phyloP scores from a whole-genome alignment of 2,113 vertebrate species.

The Paratilapia polleni region DNA sequence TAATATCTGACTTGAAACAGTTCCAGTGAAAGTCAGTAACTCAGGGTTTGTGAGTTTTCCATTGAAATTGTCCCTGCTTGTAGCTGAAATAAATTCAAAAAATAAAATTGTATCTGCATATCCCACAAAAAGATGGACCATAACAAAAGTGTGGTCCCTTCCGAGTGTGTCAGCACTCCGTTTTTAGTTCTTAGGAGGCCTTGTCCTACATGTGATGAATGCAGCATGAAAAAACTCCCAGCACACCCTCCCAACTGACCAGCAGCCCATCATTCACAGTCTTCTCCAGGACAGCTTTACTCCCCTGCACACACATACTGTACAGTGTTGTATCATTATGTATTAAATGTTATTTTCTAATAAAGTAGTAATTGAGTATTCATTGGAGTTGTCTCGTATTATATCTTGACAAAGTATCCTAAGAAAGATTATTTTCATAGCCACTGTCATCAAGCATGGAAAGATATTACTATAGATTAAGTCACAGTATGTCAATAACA shows the following conservation, averaged over 20 bases:
- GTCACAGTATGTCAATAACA: neutral
- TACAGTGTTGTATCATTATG: constrained; percentile 68
- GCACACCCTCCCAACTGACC: constrained; percentile 51
- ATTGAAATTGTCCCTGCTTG: constrained; percentile 3
- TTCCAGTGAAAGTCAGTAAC: no score
- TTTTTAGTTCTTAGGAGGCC: neutral
- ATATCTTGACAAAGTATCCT: neutral
- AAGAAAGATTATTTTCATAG: neutral
- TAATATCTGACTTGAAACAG: constrained; percentile 12
- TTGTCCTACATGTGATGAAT: constrained; percentile 45
- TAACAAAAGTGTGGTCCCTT: neutral
- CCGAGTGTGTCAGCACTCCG: neutral
- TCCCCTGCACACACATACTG: constrained; percentile 37
- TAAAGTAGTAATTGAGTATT: constrained; percentile 69
- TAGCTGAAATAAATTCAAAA: neutral
- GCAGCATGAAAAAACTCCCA: constrained; percentile 53
- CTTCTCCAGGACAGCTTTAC: constrained; percentile 41
- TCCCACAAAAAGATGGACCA: neutral
- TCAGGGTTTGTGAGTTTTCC: no score
- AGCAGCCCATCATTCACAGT: constrained; percentile 51
- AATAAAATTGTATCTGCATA: neutral
- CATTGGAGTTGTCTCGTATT: constrained; percentile 2
- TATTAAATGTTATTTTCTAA: constrained; percentile 79
- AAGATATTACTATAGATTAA: neutral
- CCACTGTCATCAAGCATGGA: neutral